Base-by-base conservation (phyloP, 2,888 invertebrate genomes). In the Matsumyia berberina region DNA sequence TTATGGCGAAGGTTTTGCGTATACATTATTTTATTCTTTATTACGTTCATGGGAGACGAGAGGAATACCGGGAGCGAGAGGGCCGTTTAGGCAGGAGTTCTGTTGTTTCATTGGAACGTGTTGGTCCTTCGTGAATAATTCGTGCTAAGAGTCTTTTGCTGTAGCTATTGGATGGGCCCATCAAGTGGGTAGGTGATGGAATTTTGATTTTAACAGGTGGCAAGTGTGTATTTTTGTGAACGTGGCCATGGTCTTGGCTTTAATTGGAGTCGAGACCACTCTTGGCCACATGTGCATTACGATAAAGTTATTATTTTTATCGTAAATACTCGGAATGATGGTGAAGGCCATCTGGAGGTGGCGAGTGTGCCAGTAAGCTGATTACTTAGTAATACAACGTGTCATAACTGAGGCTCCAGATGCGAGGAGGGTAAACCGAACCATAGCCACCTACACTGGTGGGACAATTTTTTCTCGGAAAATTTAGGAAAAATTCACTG, bases 1-100 rank as follows among this genome's bases (percentile, higher is more conserved):
- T 85, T 85, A 85, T 85, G 85, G 46, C 64, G 49, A 55, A 58
- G 69, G 74, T 74, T 79, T 80, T 80, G 79, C 85, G 74, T 79
- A 79, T 39, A 80, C 70, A 80, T 74, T 80, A 85, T 80, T 80
- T 79, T 83, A 64, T 73, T 69, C 79, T 79, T 83, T 83, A 83
- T 79, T 73, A 69, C 79, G 57, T 78, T 79, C 62, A 51, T 19
- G 73, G 39, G 46, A 60, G 17, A 53, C 49, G 66, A 44, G 51
- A 49, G 57, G 8, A 31, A 11, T 15, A n/a, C 17, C 12, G 6
- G 6, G 17, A 15, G 6, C n/a, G n/a, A 29, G 17, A 1, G 33
- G 9, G 8, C 19, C 1, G 15, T 15, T 51, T 53, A 49, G 62
- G 62, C 55, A 35, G 57, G 46, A 46, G 51, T 37, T 46, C 9